Evolutionary conservation across 2,113 vertebrate genomes (phyloP), one percentile per base, ranked within the genome.

Genomic region (Tichodroma muraria): DNA sequence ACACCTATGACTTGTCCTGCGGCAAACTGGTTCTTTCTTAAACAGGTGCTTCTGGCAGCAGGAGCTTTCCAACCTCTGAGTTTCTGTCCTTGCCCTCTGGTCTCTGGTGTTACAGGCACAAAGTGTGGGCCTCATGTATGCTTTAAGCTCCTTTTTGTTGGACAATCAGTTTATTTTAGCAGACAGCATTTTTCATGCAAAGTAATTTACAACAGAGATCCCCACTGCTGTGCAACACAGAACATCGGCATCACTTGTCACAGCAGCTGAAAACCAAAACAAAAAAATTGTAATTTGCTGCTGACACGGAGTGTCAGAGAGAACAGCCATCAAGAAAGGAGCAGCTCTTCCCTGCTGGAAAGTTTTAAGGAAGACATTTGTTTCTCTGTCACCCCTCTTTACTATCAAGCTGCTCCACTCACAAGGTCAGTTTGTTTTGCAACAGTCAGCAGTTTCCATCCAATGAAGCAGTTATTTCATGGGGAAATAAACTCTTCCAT

Each of bases 91-190:
- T 70, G 19, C 15, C 27, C 63, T 65, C n/a, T n/a, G 40, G 15
- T 50, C 50, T 85, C 54, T 20, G 38, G 27, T 89, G 81, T 70
- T 13, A 37, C 30, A 59, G 30, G 42, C 0, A 2, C 13, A n/a
- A 49, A 40, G 10, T 0, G 0, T 6, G 31, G n/a, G 17, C 24
- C n/a, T 30, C 68, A 19, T 1, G 1, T 6, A 52, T 4, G 15
- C 40, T 38, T 52, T 47, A 69, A 54, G 19, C 47, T 59, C 37
- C 31, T 25, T 69, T 91, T 45, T 63, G 33, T 27, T n/a, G 24
- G 33, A 65, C 11, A 47, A 44, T 37, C 20, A 79, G n/a, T 87
- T 80, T 88, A 54, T 70, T 90, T 90, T 31, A 93, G 77, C 30
- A 70, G 42, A 66, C 5, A 23, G 6, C 15, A 40, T 44, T 95